These are phyloP conservation scores for Punctoribates punctum DNA, from an alignment of 2,888 invertebrate species.

Conservation along the genomic window DNA sequence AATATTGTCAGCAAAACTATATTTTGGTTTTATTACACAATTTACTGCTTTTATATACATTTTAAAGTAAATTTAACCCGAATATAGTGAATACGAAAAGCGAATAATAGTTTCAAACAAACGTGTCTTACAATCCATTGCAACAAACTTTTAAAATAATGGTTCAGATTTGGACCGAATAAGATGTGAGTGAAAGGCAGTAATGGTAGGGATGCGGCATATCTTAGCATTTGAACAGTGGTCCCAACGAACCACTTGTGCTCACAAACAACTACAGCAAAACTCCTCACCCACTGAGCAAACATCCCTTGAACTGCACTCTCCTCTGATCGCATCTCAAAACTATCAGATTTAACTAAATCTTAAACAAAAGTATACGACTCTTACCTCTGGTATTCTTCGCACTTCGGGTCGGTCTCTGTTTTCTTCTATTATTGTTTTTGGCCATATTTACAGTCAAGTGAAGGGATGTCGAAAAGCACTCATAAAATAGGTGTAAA, in stretches of 20 bases:
- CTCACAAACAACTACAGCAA: neutral
- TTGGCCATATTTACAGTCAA: slow-evolving; percentile 15
- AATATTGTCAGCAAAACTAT: neutral
- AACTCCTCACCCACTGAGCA: slow-evolving; percentile 25
- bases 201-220: slow-evolving; percentile 18
- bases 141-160: too few relatives aligned
- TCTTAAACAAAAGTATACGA: neutral
- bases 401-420: neutral
- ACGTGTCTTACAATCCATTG: too few relatives aligned
- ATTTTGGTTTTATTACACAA: neutral
- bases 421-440: slow-evolving; percentile 10
- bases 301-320: slow-evolving; percentile 31
- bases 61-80: neutral
- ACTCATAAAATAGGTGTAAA: slow-evolving; percentile 12
- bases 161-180: too few relatives aligned
- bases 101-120: too few relatives aligned
- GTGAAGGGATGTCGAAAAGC: neutral
- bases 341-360: neutral
- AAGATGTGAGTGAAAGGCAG: neutral
- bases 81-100: neutral
- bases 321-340: slow-evolving; percentile 25
- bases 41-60: neutral
- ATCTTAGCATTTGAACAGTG: neutral
- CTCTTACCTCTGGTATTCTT: slow-evolving; percentile 24
- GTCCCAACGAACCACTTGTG: slow-evolving; percentile 22